Evolutionary conservation across 2,113 vertebrate species (phyloP).

Genomic region (Ceratotherium simum): DNA sequence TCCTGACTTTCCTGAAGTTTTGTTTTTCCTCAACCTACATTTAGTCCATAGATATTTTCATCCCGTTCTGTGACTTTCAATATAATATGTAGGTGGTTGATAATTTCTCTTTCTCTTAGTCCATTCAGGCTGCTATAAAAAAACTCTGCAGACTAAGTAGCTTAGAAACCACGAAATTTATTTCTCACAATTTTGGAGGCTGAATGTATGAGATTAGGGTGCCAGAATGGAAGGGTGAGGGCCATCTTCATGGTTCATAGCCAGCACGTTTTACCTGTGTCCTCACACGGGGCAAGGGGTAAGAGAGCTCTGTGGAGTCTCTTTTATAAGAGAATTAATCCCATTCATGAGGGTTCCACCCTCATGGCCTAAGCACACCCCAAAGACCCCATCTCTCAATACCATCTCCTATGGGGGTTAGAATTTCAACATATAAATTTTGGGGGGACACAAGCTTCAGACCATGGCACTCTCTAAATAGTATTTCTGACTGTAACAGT

Average conservation of each 20-base stretch:
- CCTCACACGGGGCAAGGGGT: not conserved
- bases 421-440: not conserved
- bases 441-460: not conserved
- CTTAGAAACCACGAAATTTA: not conserved
- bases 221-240: no score
- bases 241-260: not conserved
- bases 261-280: not conserved
- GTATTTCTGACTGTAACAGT: not conserved
- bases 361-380: not conserved
- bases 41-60: not conserved
- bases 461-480: not conserved
- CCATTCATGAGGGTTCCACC: not conserved
- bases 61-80: not conserved
- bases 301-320: not conserved
- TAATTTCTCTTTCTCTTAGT: not conserved
- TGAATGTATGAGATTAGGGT: not conserved
- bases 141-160: not conserved
- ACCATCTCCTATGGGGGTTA: not conserved
- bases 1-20: not conserved
- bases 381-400: not conserved
- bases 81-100: not conserved
- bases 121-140: not conserved
- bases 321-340: not conserved
- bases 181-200: not conserved
- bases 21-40: not conserved